Percentiles rank a stretch among this genome's conserved stretches.
Evolutionary conservation across 2,113 vertebrate species (phyloP).

Genomic region (Petaurus breviceps): DNA sequence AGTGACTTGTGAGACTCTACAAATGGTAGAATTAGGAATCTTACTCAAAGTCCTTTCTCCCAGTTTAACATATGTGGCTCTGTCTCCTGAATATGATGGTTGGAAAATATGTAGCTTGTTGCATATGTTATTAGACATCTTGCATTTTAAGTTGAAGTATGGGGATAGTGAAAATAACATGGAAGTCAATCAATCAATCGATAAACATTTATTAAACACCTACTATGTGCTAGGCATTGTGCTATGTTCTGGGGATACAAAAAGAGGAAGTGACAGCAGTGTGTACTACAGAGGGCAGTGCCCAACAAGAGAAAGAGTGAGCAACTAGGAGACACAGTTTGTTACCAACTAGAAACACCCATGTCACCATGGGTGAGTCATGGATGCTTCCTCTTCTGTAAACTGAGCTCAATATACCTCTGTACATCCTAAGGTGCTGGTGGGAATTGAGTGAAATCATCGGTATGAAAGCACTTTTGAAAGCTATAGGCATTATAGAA

Average conservation of each 20-base stretch:
- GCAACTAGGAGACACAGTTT: not conserved
- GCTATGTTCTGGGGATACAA: not conserved
- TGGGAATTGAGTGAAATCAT: slow-evolving; percentile 14
- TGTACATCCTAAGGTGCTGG: not conserved
- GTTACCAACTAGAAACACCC: not conserved
- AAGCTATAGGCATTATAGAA: slow-evolving; percentile 23
- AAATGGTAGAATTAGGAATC: not conserved
- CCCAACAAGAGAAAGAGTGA: not conserved
- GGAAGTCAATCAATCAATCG: not conserved
- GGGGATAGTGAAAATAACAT: not conserved
- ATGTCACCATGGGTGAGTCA: not conserved
- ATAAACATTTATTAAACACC: not conserved
- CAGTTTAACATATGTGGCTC: not conserved
- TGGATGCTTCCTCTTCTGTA: slow-evolving; percentile 13
- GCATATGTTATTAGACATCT: not conserved
- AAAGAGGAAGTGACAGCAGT: not conserved
- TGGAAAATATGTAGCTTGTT: not conserved
- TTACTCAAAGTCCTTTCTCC: not conserved
- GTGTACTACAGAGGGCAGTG: not conserved
- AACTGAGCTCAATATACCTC: not conserved
- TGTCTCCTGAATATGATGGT: not conserved
- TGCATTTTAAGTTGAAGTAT: not conserved
- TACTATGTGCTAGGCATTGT: not conserved
- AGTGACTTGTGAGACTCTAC: not conserved
- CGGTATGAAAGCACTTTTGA: not conserved